These are phyloP conservation scores for Electrophaes corylata DNA, from an alignment of 2,888 invertebrate species.

Conservation along the genomic window DNA sequence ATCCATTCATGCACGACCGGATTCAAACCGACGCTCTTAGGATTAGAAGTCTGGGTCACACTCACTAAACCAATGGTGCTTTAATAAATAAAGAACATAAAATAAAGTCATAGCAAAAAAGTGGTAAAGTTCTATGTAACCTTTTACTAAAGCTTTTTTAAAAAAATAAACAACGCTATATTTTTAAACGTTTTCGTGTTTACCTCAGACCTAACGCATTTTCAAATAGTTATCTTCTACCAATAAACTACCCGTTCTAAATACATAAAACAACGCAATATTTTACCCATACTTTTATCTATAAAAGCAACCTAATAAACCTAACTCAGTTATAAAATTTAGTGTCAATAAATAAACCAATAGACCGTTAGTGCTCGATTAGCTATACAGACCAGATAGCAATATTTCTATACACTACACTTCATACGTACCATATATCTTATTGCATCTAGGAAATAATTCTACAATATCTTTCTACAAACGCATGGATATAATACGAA, in stretches of 20 bases:
- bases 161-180: too few relatives aligned
- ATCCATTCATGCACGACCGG: too few relatives aligned
- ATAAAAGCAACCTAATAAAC: conserved; percentile 64
- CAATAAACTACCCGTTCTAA: conserved; percentile 42
- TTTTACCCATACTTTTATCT: conserved; percentile 42
- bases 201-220: conserved; percentile 8
- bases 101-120: too few relatives aligned
- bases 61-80: too few relatives aligned
- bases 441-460: conserved; percentile 80
- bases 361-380: conserved; percentile 65
- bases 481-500: conserved; percentile 71
- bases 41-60: too few relatives aligned
- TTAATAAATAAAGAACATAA: too few relatives aligned
- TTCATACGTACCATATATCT: conserved; percentile 49
- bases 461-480: conserved; percentile 81
- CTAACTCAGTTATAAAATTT: conserved; percentile 71
- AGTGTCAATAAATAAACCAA: conserved; percentile 71
- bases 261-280: conserved; percentile 39
- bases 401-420: conserved; percentile 53
- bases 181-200: too few relatives aligned
- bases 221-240: conserved; percentile 15
- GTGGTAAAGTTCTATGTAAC: too few relatives aligned
- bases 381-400: conserved; percentile 50
- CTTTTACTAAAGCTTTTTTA: too few relatives aligned
- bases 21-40: too few relatives aligned